phyloP scores from a whole-genome alignment of 2,888 invertebrate genomes.

The Lithophane ornitopus region DNA sequence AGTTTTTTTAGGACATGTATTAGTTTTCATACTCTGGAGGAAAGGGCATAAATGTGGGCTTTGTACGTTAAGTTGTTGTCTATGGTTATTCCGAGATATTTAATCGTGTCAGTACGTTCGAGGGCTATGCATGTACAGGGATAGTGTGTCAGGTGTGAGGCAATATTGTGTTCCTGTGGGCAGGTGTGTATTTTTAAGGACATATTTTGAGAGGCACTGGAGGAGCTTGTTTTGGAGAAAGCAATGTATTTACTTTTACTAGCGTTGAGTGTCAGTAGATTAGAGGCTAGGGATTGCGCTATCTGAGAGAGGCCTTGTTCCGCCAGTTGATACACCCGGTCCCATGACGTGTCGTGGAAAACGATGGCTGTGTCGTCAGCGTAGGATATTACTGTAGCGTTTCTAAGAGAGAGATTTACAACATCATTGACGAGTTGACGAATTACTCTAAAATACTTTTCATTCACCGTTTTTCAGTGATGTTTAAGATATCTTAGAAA shows the following conservation, averaged over 20 bases:
- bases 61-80: too few species aligned
- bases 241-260: neutral
- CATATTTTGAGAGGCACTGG: neutral
- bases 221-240: neutral
- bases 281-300: neutral
- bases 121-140: neutral
- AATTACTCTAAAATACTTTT: too few species aligned
- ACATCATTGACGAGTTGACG: too few species aligned
- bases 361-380: neutral
- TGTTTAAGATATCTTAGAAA: neutral
- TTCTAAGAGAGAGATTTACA: too few species aligned
- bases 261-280: neutral
- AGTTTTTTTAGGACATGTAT: too few species aligned
- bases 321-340: neutral
- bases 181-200: conserved; percentile 1
- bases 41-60: too few species aligned
- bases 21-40: too few species aligned
- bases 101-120: too few species aligned
- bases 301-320: neutral
- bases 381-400: neutral
- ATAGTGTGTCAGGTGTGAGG: neutral
- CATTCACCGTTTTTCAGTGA: neutral
- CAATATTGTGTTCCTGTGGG: neutral
- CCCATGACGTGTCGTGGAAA: neutral
- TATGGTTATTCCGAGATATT: too few species aligned